Base-by-base conservation (phyloP, 2,113 vertebrate genomes). In the Crotophaga sulcirostris region DNA sequence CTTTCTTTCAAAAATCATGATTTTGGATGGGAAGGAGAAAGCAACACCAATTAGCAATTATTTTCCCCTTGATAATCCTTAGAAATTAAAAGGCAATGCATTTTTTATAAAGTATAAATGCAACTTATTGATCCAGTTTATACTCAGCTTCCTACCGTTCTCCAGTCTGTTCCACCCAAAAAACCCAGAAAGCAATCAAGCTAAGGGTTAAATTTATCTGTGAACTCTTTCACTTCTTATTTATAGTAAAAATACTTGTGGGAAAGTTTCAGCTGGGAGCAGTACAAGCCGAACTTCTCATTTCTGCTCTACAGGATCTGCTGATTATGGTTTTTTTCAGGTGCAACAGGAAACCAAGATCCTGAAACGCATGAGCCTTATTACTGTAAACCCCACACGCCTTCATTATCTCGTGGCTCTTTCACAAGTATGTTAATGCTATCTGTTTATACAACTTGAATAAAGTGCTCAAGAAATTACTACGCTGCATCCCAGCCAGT, bases 201-300 rank as follows among this genome's bases (percentile, higher is more conserved):
- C 62, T 29, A 93, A 90, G 94, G 92, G 91, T 96, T 95, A 95
- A 97, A 86, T 95, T 94, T 82, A 95, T 93, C 89, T 68, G 72
- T 64, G 79, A 94, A 97, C 79, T 76, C 87, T 93, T 87, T 96
- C 70, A 88, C 91, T 94, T 95, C 92, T 93, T 96, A 96, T 94
- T 96, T 95, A 96, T 93, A 95, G 94, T 69, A 88, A 91, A 95
- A 97, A 94, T 88, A 89, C 88, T 93, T 93, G 92, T 95, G 94
- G 92, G 94, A 90, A 97, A 95, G 76, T 95, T 95, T 93, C 79
- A 89, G 73, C 83, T 78, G 79, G 85, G 93, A 93, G 88, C 21
- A 94, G 69, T 29, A 91, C 83, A 95, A 93, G 69, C 87, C 69
- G 17, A 70, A 86, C 92, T 94, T 96, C 88, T 96, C 94, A 96